Evolutionary conservation across 2,113 vertebrate genomes (phyloP), one percentile per base, ranked within the genome.

Genomic region (Channa argus): DNA sequence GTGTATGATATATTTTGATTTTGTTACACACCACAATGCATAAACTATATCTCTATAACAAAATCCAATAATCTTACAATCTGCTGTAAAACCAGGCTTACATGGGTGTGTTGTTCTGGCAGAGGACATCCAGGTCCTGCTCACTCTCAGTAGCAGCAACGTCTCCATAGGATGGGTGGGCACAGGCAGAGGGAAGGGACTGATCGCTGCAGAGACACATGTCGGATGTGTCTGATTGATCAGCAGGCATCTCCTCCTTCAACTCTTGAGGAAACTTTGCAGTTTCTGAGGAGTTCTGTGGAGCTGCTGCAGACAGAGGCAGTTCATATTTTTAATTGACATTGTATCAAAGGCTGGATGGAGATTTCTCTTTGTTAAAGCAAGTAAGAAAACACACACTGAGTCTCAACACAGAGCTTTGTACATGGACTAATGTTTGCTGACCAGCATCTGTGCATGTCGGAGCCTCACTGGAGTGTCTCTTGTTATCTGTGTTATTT

Each of bases 41-140:
- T 24, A 24, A 24, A 24, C 24, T 24, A 24, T 1, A 24, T 24
- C 24, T 24, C 24, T 24, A 24, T 24, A 24, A 24, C 24, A 24
- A 24, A 24, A 24, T 24, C 24, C 24, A 24, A 36, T 56, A 52
- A 63, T 53, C 10, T 69, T 36, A 58, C 24, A 38, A 36, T 67
- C n/a, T 74, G 46, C 13, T 2, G 49, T 51, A 39, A 24, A 62
- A 12, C 8, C 2, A 11, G 6, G 14, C 91, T 91, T 85, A 95
- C 94, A 93, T 95, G 64, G 86, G 92, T 1, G 88, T 87, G 88
- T 75, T 91, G 63, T 89, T 91, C 85, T 93, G 93, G 61, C 92
- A 95, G 86, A 95, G 78, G 46, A 85, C 46, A 13, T 52, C 89
- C 70, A 95, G 90, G 85, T 93, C 92, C 58, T 89, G 89, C 56